Evolutionary conservation across 2,797 vertebrate genomes (phyloP), one percentile per base, ranked within the genome.

Genomic region (Atherinosoma microstoma): DNA sequence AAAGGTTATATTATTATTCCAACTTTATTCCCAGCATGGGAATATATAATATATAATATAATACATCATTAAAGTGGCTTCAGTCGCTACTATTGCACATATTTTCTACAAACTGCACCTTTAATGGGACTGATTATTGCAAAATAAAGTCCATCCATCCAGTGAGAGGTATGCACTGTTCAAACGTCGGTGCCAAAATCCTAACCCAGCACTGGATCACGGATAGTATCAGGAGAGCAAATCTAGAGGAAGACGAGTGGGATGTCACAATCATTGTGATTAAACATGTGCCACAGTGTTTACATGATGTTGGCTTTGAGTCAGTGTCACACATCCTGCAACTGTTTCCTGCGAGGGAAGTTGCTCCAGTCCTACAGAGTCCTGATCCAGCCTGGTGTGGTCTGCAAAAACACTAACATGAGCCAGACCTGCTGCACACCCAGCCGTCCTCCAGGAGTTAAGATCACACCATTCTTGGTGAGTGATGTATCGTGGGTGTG

Each of bases 401-500:
- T 73, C 63, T 54, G n/a, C 24, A 30, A 38, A 64, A 74, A 58
- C 45, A 42, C 34, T 42, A 70, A 79, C 51, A 76, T 53, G 3
- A 84, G 77, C 51, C 76, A 77, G 76, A 57, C 18, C 49, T 57
- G 47, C 59, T 62, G 65, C 72, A 84, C 67, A 71, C 74, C 57
- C 76, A 70, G 67, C 32, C 64, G 72, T 71, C 68, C 73, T 71
- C 53, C 47, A 29, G 73, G 74, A 82, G 79, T 72, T 1, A 58
- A 58, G 62, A 53, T 70, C 16, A 54, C 64, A 51, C 36, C 61
- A 78, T 83, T 82, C 64, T 66, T 74, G 20, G 1, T 57, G 66
- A 82, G 73, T 84, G 72, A 89, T 75, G 77, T 34, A 77, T 59
- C 30, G 9, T 58, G 83, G 73, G 76, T 60, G 67, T 76, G 66